Evolutionary conservation across 2,888 invertebrate species (phyloP), one percentile per base, ranked within the genome.

Genomic region (Petrolisthes cinctipes): DNA sequence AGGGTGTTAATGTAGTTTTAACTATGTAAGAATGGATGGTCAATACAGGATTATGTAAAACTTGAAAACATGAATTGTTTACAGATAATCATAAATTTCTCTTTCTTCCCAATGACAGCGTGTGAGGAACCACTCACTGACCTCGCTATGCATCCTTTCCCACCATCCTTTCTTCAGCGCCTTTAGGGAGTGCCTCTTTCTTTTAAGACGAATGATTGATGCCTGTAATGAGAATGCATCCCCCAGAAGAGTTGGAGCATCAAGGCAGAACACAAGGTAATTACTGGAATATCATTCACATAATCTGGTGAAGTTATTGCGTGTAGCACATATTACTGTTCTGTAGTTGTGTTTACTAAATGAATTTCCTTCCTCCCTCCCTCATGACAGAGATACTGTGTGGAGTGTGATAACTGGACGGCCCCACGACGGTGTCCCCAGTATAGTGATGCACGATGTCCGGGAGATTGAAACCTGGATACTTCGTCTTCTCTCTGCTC

Each of bases 381-480:
- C 37, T 37, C 37, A 2, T 37, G 37, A 14, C 93, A 98, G 98
- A 92, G 98, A 99, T 93, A 97, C 97, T 76, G 97, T 99, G 78
- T 99, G 99, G 99, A 97, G 97, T 91, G 97, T 98, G 81, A 93
- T 99, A 91, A 97, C 98, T 61, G 97, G 97, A 0, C 83, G 89
- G 96, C 96, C 23, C 7, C 92, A 93, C 81, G 92, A 92, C 90
- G 92, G 93, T 56, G 92, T 93, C 17, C 91, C 93, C 57, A 96
- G 97, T 2, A 96, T 97, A 0, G 96, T 97, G 91, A 97, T 99
- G 20, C 98, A 98, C 93, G 99, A 99, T 93, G 97, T 99, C 73
- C 95, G 97, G 91, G 99, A 99, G 94, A 97, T 99, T 91, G 99
- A 99, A 94, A 99, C 98, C 7, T 99, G 99, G 99, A 99, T 99